These are phyloP conservation scores for Helleia helle DNA, from an alignment of 2,888 invertebrate genomes.

Conservation along the genomic window DNA sequence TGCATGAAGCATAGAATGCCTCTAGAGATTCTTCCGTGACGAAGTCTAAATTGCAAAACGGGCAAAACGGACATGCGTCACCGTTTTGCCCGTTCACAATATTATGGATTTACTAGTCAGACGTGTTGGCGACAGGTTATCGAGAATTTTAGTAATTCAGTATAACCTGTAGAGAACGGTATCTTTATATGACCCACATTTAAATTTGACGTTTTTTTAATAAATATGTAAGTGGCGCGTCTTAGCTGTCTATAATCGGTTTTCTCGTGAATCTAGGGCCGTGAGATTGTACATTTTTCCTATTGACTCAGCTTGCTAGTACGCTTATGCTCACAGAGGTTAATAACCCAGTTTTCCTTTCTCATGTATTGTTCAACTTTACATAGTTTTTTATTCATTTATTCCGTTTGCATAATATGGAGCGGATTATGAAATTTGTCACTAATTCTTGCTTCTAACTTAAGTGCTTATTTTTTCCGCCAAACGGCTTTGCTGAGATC, in stretches of 20 bases:
- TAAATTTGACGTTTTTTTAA: constrained; percentile 1
- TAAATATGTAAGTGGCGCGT: not conserved
- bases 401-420: constrained; percentile 18
- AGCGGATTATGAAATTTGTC: constrained; percentile 13
- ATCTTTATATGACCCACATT: constrained; percentile 11
- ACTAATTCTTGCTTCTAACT: constrained; percentile 3
- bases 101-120: too few species aligned
- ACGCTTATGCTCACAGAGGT: constrained; percentile 44
- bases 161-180: constrained; percentile 13
- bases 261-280: constrained; percentile 12
- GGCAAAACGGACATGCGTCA: too few species aligned
- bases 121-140: not conserved
- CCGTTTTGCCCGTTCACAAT: too few species aligned
- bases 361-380: constrained; percentile 22
- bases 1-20: too few species aligned
- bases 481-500: too few species aligned
- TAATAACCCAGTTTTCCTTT: constrained; percentile 51
- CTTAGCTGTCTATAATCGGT: constrained; percentile 10
- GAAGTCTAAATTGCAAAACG: too few species aligned
- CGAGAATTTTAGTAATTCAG: not conserved
- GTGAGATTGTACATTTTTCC: constrained; percentile 18
- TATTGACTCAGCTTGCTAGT: constrained; percentile 45
- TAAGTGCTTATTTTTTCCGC: too few species aligned
- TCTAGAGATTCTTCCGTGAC: too few species aligned
- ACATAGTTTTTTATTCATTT: constrained; percentile 15